Percentiles rank a stretch among this genome's conserved stretches.
These are phyloP conservation scores for Pseudomugil tenellus DNA, from an alignment of 2,797 vertebrate species.

Conservation along the genomic window DNA sequence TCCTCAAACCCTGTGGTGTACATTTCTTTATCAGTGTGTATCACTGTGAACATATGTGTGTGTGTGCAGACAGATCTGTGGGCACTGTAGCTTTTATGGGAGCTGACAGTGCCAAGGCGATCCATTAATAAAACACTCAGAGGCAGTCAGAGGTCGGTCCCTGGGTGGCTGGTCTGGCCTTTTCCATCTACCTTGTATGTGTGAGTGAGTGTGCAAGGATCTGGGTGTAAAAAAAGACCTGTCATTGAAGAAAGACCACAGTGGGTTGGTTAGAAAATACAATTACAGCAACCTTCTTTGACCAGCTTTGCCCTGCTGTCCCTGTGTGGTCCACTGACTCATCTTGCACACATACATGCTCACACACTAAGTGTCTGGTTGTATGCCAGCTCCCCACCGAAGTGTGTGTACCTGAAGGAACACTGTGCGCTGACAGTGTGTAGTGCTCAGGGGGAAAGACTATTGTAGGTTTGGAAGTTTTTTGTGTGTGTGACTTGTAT, in stretches of 20 bases:
- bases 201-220: constrained; percentile 22
- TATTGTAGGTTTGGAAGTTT: constrained; percentile 13
- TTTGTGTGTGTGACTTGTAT: constrained; percentile 25
- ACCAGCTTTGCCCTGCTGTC: constrained; percentile 55
- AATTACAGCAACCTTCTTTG: constrained; percentile 59
- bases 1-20: constrained; percentile 23
- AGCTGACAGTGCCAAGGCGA: constrained; percentile 56
- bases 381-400: constrained; percentile 28
- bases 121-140: constrained; percentile 80
- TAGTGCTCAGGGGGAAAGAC: constrained; percentile 46
- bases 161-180: constrained; percentile 65
- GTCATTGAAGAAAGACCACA: constrained; percentile 73
- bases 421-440: constrained; percentile 44
- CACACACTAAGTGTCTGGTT: constrained; percentile 21
- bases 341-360: constrained; percentile 24
- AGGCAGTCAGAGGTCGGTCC: constrained; percentile 66
- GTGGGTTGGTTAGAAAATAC: constrained; percentile 64
- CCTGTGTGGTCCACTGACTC: constrained; percentile 75
- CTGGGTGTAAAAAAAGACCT: constrained; percentile 48
- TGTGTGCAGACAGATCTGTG: constrained; percentile 54
- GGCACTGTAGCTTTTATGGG: constrained; percentile 71
- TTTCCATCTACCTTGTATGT: constrained; percentile 51
- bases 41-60: constrained; percentile 22
- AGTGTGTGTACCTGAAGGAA: constrained; percentile 45
- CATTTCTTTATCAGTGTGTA: constrained; percentile 15